Conservation (phyloP, 37 sponge, comb jelly and placozoan species). For the Geodia barretti region DNA sequence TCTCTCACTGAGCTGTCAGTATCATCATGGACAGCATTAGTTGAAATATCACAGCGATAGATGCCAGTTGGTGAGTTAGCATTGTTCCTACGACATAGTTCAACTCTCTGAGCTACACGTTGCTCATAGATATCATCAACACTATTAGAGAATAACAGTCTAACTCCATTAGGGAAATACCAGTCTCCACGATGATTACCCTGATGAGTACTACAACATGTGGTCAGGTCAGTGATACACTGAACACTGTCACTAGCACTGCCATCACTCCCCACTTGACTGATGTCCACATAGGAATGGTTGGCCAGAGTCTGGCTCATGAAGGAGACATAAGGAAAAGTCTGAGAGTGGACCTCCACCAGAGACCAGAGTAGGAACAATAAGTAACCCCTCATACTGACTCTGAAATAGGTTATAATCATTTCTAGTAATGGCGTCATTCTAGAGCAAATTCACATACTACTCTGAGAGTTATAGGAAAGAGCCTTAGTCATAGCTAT, state of each 20-base stretch:
- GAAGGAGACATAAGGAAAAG: neutral
- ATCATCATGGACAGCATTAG: neutral
- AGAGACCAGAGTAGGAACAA: neutral
- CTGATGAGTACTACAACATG: neutral
- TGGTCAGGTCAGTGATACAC: neutral
- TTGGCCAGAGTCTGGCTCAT: neutral
- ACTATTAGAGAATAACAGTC: neutral
- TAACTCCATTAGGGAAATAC: neutral
- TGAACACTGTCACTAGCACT: neutral
- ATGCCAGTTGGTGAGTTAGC: neutral
- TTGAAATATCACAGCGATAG: neutral
- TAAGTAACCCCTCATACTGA: neutral
- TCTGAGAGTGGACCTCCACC: neutral
- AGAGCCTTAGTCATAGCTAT: too few relatives aligned
- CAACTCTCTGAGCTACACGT: neutral
- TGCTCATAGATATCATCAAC: neutral
- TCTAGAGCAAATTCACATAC: too few relatives aligned
- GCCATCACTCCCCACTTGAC: neutral
- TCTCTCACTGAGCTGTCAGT: neutral
- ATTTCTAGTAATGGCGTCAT: too few relatives aligned
- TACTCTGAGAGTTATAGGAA: too few relatives aligned
- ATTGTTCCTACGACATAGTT: neutral
- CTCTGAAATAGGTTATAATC: too few relatives aligned
- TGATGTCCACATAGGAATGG: neutral
- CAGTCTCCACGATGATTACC: neutral